Percentiles rank a stretch among this genome's conserved stretches.
These are phyloP conservation scores for Baccha elongata DNA, from an alignment of 2,888 invertebrate genomes.

Conservation along the genomic window DNA sequence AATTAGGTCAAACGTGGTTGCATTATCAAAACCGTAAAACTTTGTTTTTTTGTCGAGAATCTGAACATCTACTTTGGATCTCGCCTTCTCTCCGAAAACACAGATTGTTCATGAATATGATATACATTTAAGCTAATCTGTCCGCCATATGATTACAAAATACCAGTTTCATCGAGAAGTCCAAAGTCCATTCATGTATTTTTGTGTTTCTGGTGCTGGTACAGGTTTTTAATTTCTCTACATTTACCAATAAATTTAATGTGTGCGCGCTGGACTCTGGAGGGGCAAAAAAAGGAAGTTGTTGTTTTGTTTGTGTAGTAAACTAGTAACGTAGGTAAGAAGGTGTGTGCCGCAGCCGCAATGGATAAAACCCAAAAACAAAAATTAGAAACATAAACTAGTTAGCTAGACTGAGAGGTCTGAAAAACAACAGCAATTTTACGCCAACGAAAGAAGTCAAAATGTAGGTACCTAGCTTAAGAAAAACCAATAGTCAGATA, in stretches of 20 bases:
- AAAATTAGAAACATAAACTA: neutral
- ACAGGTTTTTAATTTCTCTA: constrained; percentile 37
- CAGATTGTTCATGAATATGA: neutral
- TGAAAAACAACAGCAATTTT: neutral
- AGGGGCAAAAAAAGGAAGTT: constrained; percentile 1
- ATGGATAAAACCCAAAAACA: neutral
- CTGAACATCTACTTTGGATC: neutral
- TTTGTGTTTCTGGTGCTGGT: constrained; percentile 18
- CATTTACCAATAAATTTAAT: constrained; percentile 39
- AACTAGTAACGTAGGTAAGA: neutral
- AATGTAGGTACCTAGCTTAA: neutral
- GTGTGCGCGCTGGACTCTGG: constrained; percentile 21
- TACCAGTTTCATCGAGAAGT: constrained; percentile 18
- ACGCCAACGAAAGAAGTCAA: neutral
- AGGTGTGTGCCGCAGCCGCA: neutral
- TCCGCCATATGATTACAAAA: constrained; percentile 29
- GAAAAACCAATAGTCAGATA: too few relatives aligned
- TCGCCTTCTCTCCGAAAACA: neutral
- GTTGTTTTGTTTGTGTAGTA: neutral
- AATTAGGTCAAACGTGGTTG: constrained; percentile 24
- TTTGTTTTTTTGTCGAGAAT: neutral
- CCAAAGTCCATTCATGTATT: constrained; percentile 61
- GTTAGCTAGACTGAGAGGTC: neutral
- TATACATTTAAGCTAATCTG: neutral
- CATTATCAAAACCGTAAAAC: neutral